Percentiles rank a stretch among this genome's conserved stretches.
phyloP scores from a whole-genome alignment of 2,113 vertebrate species.

The Ciconia boyciana region DNA sequence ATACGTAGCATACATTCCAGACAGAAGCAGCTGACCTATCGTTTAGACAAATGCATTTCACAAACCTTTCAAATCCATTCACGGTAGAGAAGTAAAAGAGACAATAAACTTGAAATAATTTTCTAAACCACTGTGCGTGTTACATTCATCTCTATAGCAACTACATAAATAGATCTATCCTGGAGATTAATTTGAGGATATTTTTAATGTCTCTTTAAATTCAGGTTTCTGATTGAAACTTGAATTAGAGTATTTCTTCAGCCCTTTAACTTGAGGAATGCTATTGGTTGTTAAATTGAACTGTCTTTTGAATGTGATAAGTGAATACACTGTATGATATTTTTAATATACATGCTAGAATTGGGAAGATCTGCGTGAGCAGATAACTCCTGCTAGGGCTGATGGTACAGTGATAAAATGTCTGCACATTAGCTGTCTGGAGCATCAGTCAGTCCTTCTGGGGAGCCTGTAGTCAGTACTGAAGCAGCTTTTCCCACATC shows the following conservation, averaged over 20 bases:
- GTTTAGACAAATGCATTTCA: constrained; percentile 10
- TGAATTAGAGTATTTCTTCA: not conserved
- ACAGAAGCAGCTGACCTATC: not conserved
- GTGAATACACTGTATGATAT: not conserved
- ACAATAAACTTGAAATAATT: constrained; percentile 35
- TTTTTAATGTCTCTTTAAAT: constrained; percentile 55
- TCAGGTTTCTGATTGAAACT: constrained; percentile 14
- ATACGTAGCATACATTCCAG: not conserved
- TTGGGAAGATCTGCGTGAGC: not conserved
- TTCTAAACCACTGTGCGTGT: constrained; percentile 6
- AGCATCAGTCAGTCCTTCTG: not conserved
- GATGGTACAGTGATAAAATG: not conserved
- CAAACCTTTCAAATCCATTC: constrained; percentile 12
- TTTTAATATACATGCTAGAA: not conserved
- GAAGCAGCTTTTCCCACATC: not conserved
- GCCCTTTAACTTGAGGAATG: not conserved
- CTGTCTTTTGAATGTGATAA: not conserved
- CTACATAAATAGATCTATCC: constrained; percentile 49
- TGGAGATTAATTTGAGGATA: constrained; percentile 55
- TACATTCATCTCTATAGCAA: constrained; percentile 65
- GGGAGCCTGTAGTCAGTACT: not conserved
- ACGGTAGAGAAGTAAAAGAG: not conserved
- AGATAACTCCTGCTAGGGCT: not conserved
- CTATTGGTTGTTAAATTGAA: not conserved
- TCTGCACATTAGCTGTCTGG: not conserved